A percentile compares a stretch with the other conserved stretches of the same genome.
These are phyloP conservation scores for Gobionotothen gibberifrons DNA, from an alignment of 2,797 vertebrate genomes.

Conservation along the genomic window DNA sequence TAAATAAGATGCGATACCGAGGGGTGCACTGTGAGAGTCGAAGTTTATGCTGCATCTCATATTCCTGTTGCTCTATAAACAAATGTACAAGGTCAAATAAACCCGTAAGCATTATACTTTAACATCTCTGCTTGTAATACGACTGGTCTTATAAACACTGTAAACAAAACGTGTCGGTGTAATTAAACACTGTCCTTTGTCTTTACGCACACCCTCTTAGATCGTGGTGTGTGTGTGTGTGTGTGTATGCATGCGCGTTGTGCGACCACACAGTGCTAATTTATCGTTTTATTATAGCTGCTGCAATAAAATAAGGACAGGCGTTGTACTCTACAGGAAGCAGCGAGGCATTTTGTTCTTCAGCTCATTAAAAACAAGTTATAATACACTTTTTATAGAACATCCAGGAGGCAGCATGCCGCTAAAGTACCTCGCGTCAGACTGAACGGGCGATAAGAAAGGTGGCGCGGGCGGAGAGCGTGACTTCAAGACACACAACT, in stretches of 20 bases:
- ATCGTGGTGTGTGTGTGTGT: conserved; percentile 21
- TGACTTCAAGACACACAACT: conserved; percentile 15
- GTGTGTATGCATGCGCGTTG: conserved; percentile 30
- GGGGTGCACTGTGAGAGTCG: conserved; percentile 54
- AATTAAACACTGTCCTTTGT: conserved; percentile 74
- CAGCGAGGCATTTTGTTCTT: conserved; percentile 71
- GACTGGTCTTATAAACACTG: conserved; percentile 73
- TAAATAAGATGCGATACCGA: conserved; percentile 60
- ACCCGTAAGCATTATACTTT: conserved; percentile 48
- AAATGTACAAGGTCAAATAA: conserved; percentile 58
- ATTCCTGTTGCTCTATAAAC: conserved; percentile 64
- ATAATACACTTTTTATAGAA: conserved; percentile 59
- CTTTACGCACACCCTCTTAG: conserved; percentile 36
- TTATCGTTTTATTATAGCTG: conserved; percentile 61
- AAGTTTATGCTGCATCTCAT: conserved; percentile 47
- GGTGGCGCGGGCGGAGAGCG: conserved; percentile 18
- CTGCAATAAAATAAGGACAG: conserved; percentile 64
- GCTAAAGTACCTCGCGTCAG: conserved; percentile 67
- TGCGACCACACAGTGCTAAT: conserved; percentile 56
- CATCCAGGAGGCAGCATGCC: conserved; percentile 64
- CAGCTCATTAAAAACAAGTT: conserved; percentile 68
- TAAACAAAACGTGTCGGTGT: conserved; percentile 77
- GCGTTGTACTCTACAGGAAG: conserved; percentile 59
- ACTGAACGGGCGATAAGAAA: conserved; percentile 37
- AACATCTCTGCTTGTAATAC: conserved; percentile 62